A percentile compares a stretch with the other conserved stretches of the same genome.
These are phyloP conservation scores for Neosilurus mollespiculum DNA, from an alignment of 2,797 vertebrate genomes.

Conservation along the genomic window DNA sequence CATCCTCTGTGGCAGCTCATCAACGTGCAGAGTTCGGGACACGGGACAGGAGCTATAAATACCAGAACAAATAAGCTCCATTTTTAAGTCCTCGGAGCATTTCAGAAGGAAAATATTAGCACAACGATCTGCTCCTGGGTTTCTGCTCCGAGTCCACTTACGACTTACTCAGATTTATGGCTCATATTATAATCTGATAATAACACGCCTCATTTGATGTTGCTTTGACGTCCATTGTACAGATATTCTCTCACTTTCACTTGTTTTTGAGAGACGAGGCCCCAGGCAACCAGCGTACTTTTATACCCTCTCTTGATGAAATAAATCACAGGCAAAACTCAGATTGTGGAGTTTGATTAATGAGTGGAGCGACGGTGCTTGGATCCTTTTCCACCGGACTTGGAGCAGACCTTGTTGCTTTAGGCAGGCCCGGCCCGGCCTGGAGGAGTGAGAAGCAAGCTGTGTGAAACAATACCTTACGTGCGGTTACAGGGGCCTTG, in stretches of 20 bases:
- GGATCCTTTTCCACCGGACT: slow-evolving; percentile 56
- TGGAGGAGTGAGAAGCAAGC: slow-evolving; percentile 40
- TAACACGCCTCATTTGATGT: slow-evolving; percentile 5
- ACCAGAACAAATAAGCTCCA: slow-evolving; percentile 28
- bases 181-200: slow-evolving; percentile 21
- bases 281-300: slow-evolving; percentile 51
- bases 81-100: slow-evolving; percentile 12
- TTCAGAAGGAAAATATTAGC: slow-evolving; percentile 33
- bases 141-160: neutral
- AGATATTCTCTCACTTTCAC: slow-evolving; percentile 27
- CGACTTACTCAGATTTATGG: slow-evolving; percentile 28
- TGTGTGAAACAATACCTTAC: slow-evolving; percentile 51
- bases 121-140: slow-evolving; percentile 3
- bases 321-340: slow-evolving; percentile 72
- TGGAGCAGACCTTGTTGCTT: slow-evolving; percentile 51
- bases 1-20: slow-evolving; percentile 45
- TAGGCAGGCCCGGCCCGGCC: slow-evolving; percentile 37
- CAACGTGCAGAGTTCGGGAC: slow-evolving; percentile 16
- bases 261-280: slow-evolving; percentile 30
- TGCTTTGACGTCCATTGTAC: neutral
- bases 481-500: slow-evolving; percentile 43
- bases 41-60: slow-evolving; percentile 36
- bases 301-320: slow-evolving; percentile 61
- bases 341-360: slow-evolving; percentile 72
- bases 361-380: slow-evolving; percentile 69